Evolutionary conservation across 37 sponge, comb jelly and placozoan genomes (phyloP).

Genomic region (Cliona cf. orientalis): DNA sequence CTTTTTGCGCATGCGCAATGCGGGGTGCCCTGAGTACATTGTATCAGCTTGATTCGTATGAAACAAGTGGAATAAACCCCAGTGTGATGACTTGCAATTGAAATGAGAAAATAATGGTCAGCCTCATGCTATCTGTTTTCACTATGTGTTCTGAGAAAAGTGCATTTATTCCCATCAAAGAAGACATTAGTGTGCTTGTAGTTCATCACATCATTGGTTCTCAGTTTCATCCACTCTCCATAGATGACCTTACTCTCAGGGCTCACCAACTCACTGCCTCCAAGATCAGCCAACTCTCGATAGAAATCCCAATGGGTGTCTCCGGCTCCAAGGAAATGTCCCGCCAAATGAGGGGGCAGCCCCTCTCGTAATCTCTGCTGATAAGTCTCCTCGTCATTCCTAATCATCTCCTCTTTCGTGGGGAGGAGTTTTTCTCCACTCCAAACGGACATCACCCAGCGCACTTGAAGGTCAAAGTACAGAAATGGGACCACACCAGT

Average conservation of each 20-base stretch:
- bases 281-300: conserved; percentile 31
- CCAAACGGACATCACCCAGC: conserved; percentile 61
- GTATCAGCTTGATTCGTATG: too few relatives aligned
- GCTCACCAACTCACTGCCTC: conserved; percentile 6
- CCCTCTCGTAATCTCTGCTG: conserved; percentile 45
- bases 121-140: too few relatives aligned
- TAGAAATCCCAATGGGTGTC: conserved; percentile 63
- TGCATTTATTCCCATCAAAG: too few relatives aligned
- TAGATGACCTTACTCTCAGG: conserved; percentile 35
- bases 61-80: too few relatives aligned
- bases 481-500: conserved; percentile 36
- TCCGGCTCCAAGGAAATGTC: conserved; percentile 48
- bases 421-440: conserved; percentile 59
- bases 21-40: too few relatives aligned
- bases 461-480: conserved; percentile 50
- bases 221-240: not conserved
- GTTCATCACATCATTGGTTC: conserved; percentile 23
- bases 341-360: conserved; percentile 18
- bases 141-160: too few relatives aligned
- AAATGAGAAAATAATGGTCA: too few relatives aligned
- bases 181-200: conserved; percentile 24
- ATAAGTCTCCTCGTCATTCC: conserved; percentile 34
- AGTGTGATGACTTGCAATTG: too few relatives aligned
- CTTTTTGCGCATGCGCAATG: too few relatives aligned
- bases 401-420: conserved; percentile 56